Percentiles rank a stretch among this genome's conserved stretches.
Evolutionary conservation across 1,140 invertebrate genomes (phyloP).

Genomic region (Hyles euphorbiae): DNA sequence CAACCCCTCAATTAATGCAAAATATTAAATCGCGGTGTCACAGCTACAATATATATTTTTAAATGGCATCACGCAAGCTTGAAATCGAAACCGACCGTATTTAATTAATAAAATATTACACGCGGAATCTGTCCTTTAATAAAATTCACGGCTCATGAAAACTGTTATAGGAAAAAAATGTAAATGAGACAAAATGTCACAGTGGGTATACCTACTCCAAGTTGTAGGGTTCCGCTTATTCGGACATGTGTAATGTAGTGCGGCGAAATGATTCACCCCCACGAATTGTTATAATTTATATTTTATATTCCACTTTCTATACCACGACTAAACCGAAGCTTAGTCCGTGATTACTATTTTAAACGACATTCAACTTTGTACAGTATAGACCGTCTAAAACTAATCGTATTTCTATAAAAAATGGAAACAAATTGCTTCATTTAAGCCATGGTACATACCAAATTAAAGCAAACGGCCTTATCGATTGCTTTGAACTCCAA

Average conservation of each 20-base stretch:
- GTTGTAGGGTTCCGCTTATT: conserved; percentile 34
- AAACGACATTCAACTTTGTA: no score
- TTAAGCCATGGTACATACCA: conserved; percentile 19
- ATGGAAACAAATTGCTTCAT: no score
- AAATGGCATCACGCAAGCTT: conserved; percentile 50
- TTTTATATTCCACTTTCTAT: no score
- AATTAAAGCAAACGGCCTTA: conserved; percentile 45
- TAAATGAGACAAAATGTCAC: conserved; percentile 60
- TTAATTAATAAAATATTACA: conserved; percentile 71
- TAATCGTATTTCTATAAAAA: no score
- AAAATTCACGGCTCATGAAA: conserved; percentile 62
- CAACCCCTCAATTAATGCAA: conserved; percentile 9
- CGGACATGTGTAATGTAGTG: conserved; percentile 45
- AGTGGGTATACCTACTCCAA: conserved; percentile 44
- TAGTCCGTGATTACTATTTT: no score
- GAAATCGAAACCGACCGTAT: conserved; percentile 60
- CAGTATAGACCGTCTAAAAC: no score
- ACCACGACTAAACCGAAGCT: no score
- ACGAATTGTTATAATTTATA: no score
- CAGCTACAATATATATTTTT: conserved; percentile 11
- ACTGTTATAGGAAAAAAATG: conserved; percentile 59
- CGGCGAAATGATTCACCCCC: conserved; percentile 8
- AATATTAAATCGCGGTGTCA: no score
- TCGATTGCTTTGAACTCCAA: conserved; percentile 47
- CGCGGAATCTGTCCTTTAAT: conserved; percentile 56